These are phyloP conservation scores for Hybos culiciformis DNA, from an alignment of 2,888 invertebrate genomes.

Conservation along the genomic window DNA sequence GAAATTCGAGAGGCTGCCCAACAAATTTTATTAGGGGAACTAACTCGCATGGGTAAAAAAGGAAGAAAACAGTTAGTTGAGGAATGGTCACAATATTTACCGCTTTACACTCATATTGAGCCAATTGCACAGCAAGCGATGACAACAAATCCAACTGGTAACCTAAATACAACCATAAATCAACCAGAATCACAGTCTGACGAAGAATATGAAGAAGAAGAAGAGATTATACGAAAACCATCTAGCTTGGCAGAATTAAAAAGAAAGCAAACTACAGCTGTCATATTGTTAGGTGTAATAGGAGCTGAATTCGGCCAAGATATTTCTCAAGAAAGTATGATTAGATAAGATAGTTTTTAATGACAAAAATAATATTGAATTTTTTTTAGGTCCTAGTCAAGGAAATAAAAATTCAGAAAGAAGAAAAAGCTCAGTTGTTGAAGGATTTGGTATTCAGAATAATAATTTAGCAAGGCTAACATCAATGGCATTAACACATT, in stretches of 20 bases:
- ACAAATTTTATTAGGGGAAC: slow-evolving; percentile 83
- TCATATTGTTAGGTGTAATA: slow-evolving; percentile 90
- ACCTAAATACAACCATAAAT: not conserved
- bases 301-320: slow-evolving; percentile 98
- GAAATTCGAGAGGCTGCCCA: slow-evolving; percentile 97
- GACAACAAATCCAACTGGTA: slow-evolving; percentile 8
- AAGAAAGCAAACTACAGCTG: slow-evolving; percentile 92
- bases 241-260: slow-evolving; percentile 76
- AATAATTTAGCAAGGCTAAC: slow-evolving; percentile 83
- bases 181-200: slow-evolving; percentile 19
- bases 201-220: slow-evolving; percentile 74
- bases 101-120: slow-evolving; percentile 69
- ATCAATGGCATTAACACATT: slow-evolving; percentile 85
- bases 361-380: too few relatives aligned
- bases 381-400: too few relatives aligned
- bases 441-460: slow-evolving; percentile 72
- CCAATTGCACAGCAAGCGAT: slow-evolving; percentile 54
- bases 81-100: slow-evolving; percentile 91
- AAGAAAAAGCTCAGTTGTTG: slow-evolving; percentile 71
- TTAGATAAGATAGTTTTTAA: slow-evolving; percentile 21
- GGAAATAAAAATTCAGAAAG: too few relatives aligned
- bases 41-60: slow-evolving; percentile 56
- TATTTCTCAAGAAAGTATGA: slow-evolving; percentile 54
- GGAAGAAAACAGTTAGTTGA: slow-evolving; percentile 88
- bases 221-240: slow-evolving; percentile 71